Evolutionary conservation across 2,797 vertebrate species (phyloP).

Genomic region (Crypturellus tataupa): DNA sequence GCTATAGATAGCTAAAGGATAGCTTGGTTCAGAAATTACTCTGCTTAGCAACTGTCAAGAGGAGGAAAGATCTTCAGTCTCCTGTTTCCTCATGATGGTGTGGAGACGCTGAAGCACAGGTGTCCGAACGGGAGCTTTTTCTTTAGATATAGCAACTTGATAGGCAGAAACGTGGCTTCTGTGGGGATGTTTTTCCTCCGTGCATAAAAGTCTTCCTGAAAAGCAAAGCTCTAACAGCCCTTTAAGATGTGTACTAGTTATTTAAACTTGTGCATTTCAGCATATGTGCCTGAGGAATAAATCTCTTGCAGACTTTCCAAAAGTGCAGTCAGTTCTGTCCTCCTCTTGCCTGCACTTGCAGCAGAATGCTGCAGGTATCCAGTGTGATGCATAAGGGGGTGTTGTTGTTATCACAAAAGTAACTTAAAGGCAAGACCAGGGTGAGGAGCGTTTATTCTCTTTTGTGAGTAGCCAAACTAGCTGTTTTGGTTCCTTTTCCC

Average conservation of each 20-base stretch:
- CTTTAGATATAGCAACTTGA: background rate
- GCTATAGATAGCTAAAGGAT: background rate
- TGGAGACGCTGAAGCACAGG: background rate
- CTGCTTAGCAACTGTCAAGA: background rate
- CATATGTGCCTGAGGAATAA: background rate
- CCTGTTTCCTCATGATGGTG: background rate
- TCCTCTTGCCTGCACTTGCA: background rate
- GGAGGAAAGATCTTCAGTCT: background rate
- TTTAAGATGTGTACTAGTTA: background rate
- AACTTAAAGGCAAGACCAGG: background rate
- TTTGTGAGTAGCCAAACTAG: background rate
- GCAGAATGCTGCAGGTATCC: background rate
- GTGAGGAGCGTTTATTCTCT: background rate
- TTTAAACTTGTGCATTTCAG: background rate
- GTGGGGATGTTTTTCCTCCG: background rate
- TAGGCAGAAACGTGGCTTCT: background rate
- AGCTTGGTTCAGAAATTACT: background rate
- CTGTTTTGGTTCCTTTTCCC: constrained; percentile 43
- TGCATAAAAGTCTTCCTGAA: background rate
- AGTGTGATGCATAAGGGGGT: background rate
- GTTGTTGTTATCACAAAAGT: background rate
- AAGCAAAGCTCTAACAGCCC: background rate
- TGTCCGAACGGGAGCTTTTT: background rate
- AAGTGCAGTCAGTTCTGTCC: background rate
- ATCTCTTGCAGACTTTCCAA: background rate